Evolutionary conservation across 2,888 invertebrate species (phyloP).

Genomic region (Chaitophorus viminalis): DNA sequence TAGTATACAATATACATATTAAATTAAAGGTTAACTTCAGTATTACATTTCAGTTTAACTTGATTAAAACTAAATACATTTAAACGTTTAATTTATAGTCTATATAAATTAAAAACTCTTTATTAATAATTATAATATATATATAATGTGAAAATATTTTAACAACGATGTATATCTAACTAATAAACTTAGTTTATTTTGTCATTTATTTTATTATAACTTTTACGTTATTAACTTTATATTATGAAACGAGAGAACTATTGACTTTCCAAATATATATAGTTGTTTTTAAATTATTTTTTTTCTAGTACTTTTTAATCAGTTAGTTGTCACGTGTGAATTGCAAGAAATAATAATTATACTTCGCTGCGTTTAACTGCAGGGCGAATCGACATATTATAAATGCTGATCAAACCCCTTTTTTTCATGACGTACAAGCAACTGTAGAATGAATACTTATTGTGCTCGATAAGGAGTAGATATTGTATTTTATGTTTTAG

Average conservation of each 20-base stretch:
- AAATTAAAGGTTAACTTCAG: not conserved
- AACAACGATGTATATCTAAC: not conserved
- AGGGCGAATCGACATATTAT: not conserved
- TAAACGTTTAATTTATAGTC: not conserved
- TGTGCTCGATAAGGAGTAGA: not conserved
- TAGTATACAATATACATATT: too few relatives aligned
- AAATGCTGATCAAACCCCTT: not conserved
- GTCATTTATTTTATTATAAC: not conserved
- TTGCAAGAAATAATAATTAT: not conserved
- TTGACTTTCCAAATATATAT: not conserved
- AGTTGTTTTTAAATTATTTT: not conserved
- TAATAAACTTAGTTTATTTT: too few relatives aligned
- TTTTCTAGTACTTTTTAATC: not conserved
- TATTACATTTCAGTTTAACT: not conserved
- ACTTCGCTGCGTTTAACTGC: not conserved
- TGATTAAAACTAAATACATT: not conserved
- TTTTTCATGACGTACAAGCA: not conserved
- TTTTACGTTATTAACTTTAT: not conserved
- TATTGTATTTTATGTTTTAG: not conserved
- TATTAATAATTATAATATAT: not conserved
- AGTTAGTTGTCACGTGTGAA: not conserved
- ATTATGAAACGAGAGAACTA: not conserved
- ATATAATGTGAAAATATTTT: not conserved
- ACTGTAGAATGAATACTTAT: not conserved
- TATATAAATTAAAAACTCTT: not conserved